Conservation (phyloP, 1,140 invertebrate species). For the Sycobia sp. region DNA sequence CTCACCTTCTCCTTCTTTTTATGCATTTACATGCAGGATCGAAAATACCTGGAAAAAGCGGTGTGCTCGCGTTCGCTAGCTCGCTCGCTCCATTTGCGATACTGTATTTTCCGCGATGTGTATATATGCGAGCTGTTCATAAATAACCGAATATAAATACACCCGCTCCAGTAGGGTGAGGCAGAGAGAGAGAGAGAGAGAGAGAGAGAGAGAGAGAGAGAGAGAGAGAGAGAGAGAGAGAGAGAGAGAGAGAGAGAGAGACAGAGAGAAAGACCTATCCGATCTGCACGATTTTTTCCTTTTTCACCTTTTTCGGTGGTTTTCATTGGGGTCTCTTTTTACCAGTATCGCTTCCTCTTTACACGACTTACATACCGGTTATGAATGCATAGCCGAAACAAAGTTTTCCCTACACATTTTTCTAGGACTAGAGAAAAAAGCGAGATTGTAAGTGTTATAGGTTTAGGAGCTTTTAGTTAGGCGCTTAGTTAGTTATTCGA, state of each 20-base stretch:
- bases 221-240: background rate
- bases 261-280: background rate
- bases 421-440: too few species aligned
- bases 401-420: too few species aligned
- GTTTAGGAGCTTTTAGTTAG: too few species aligned
- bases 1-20: constrained; percentile 17
- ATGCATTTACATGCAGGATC: constrained; percentile 16
- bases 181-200: background rate
- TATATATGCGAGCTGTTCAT: background rate
- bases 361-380: too few species aligned
- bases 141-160: constrained; percentile 26
- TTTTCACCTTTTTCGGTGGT: too few species aligned
- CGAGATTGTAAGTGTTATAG: too few species aligned
- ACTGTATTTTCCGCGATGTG: background rate
- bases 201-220: background rate
- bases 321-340: too few species aligned
- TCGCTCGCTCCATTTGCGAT: constrained; percentile 19
- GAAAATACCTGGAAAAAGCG: constrained; percentile 20
- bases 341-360: too few species aligned
- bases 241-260: background rate
- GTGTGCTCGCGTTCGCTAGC: background rate
- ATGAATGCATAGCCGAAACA: too few species aligned
- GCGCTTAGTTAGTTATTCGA: too few species aligned
- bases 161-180: background rate
- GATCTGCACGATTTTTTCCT: too few species aligned